Percentiles rank a stretch among this genome's conserved stretches.
Conservation (phyloP, 2,888 invertebrate genomes). For the Beris morrisii region DNA sequence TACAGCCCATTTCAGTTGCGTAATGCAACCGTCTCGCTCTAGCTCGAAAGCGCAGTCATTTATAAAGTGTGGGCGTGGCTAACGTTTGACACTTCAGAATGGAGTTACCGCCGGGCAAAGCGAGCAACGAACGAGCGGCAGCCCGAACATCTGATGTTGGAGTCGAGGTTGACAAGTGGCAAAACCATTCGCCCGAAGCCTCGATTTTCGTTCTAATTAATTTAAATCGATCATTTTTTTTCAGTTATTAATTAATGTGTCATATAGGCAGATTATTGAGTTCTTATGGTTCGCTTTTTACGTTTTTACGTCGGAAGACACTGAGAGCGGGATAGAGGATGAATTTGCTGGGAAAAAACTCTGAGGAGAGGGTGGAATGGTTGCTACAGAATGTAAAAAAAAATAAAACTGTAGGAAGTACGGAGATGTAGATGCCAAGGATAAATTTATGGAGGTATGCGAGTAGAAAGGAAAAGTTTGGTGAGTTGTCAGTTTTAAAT, state of each 20-base stretch:
- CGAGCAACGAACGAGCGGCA: slow-evolving; percentile 6
- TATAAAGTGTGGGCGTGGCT: slow-evolving; percentile 8
- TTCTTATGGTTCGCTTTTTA: slow-evolving; percentile 24
- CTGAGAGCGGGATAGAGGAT: not conserved
- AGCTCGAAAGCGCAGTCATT: not conserved
- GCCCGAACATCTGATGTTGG: slow-evolving; percentile 21
- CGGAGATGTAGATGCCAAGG: slow-evolving; percentile 24
- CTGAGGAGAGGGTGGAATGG: not conserved
- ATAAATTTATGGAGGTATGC: slow-evolving; percentile 31
- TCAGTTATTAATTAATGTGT: slow-evolving; percentile 34
- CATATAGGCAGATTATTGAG: slow-evolving; percentile 33
- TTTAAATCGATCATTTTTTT: slow-evolving; percentile 39
- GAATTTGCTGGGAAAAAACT: slow-evolving; percentile 9
- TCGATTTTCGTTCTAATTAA: slow-evolving; percentile 34
- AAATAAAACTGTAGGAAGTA: slow-evolving; percentile 1
- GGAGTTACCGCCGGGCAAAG: not conserved
- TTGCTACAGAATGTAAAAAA: slow-evolving; percentile 2
- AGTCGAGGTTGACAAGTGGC: slow-evolving; percentile 21
- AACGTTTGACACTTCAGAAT: not conserved
- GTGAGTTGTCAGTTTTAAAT: slow-evolving; percentile 33
- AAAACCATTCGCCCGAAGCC: slow-evolving; percentile 12
- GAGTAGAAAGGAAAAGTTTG: slow-evolving; percentile 32
- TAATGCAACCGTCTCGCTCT: slow-evolving; percentile 4
- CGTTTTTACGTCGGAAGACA: not conserved
- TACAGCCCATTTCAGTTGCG: slow-evolving; percentile 4